Conservation (phyloP, 2,888 invertebrate genomes). For the Cerastis leucographa region DNA sequence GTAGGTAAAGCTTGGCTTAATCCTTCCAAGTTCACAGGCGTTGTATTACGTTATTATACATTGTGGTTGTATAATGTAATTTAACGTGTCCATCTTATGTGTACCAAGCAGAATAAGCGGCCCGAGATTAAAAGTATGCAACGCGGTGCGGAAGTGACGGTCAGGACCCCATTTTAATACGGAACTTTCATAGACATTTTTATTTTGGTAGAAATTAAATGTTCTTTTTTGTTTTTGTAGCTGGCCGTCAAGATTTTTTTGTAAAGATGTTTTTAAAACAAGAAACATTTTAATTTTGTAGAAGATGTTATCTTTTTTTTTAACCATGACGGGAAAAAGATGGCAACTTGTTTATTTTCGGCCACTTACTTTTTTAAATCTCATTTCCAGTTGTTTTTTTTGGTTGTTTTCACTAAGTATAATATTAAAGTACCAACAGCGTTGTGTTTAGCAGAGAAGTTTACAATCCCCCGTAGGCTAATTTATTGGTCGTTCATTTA, state of each 20-base stretch:
- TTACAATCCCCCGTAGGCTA: background rate
- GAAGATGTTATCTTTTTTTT: slow-evolving; percentile 9
- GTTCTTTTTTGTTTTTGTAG: slow-evolving; percentile 53
- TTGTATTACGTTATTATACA: slow-evolving; percentile 27
- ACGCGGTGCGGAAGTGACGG: slow-evolving; percentile 37
- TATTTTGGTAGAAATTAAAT: slow-evolving; percentile 72
- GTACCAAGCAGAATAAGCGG: slow-evolving; percentile 21
- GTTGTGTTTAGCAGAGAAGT: background rate
- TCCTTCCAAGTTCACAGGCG: slow-evolving; percentile 30
- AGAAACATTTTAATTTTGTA: slow-evolving; percentile 9
- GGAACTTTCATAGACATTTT: slow-evolving; percentile 67
- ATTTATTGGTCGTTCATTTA: slow-evolving; percentile 24
- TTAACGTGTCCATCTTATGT: background rate
- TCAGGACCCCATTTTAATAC: slow-evolving; percentile 71
- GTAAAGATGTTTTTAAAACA: slow-evolving; percentile 18
- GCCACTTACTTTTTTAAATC: slow-evolving; percentile 1
- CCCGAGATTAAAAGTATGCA: slow-evolving; percentile 51
- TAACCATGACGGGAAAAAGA: background rate
- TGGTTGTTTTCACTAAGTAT: background rate
- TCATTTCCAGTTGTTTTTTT: background rate
- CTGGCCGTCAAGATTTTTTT: slow-evolving; percentile 1
- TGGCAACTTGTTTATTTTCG: background rate
- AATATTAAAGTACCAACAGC: background rate
- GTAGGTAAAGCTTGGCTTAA: slow-evolving; percentile 38
- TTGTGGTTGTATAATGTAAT: slow-evolving; percentile 2